phyloP scores from a whole-genome alignment of 2,888 invertebrate genomes.

The Leptopilina myrica region DNA sequence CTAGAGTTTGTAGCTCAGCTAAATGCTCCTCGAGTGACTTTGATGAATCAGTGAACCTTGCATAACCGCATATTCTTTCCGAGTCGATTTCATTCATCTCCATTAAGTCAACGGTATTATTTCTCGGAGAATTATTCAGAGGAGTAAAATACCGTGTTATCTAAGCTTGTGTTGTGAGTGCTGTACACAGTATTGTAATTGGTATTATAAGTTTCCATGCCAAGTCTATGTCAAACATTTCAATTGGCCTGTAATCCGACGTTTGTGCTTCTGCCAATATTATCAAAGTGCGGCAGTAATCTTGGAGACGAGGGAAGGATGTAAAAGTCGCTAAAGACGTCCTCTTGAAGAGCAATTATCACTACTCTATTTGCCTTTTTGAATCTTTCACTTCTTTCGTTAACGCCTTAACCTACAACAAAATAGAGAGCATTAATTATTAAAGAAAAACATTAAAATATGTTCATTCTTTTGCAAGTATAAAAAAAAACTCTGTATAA shows the following conservation, averaged over 20 bases:
- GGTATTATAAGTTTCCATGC: not conserved
- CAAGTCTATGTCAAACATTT: not conserved
- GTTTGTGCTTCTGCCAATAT: conserved; percentile 72
- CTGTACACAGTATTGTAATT: not conserved
- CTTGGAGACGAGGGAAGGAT: conserved; percentile 83
- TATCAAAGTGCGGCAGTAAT: conserved; percentile 83
- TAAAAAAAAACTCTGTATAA: too few species aligned
- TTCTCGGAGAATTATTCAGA: conserved; percentile 36
- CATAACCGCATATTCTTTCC: conserved; percentile 59
- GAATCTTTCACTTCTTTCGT: conserved; percentile 64
- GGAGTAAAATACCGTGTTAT: not conserved
- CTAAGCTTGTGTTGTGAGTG: not conserved
- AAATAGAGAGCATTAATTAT: not conserved
- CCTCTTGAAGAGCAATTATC: conserved; percentile 84
- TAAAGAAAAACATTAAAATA: not conserved
- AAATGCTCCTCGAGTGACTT: conserved; percentile 69
- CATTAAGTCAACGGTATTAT: conserved; percentile 60
- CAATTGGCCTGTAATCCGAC: conserved; percentile 13
- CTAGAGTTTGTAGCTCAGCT: conserved; percentile 68
- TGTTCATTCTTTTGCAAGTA: too few species aligned
- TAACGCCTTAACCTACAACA: conserved; percentile 66
- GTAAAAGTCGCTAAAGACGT: conserved; percentile 85
- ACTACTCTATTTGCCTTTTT: conserved; percentile 77
- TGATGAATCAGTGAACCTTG: conserved; percentile 69
- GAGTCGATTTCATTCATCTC: conserved; percentile 62